Percentiles rank a stretch among this genome's conserved stretches.
phyloP scores from a whole-genome alignment of 2,888 invertebrate species.

The Drosophila pseudotakahashii region DNA sequence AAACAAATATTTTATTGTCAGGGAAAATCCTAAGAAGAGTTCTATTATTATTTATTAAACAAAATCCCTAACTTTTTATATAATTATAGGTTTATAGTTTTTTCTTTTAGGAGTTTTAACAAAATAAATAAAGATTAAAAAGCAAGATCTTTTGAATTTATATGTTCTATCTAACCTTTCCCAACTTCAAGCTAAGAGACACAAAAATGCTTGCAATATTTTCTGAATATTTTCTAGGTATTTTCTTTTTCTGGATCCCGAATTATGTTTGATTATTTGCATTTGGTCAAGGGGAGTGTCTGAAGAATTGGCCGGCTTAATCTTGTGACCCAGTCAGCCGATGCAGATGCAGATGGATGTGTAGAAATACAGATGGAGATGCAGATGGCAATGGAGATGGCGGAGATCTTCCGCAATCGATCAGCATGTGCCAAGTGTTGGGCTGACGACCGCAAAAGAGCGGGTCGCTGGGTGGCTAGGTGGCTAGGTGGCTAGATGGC shows the following conservation, averaged over 20 bases:
- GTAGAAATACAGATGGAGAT: constrained; percentile 33
- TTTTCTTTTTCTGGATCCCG: neutral
- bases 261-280: constrained; percentile 60
- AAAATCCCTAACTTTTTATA: too few relatives aligned
- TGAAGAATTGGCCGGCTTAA: constrained; percentile 27
- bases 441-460: constrained; percentile 31
- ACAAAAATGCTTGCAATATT: too few relatives aligned
- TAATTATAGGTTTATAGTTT: too few relatives aligned
- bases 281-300: constrained; percentile 57
- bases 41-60: too few relatives aligned
- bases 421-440: constrained; percentile 49
- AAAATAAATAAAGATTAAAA: too few relatives aligned
- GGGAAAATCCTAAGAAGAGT: too few relatives aligned
- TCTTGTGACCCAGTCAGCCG: constrained; percentile 45
- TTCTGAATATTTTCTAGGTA: neutral
- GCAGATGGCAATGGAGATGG: constrained; percentile 10
- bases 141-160: too few relatives aligned
- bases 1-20: too few relatives aligned
- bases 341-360: constrained; percentile 41
- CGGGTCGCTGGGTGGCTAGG: constrained; percentile 3
- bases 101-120: too few relatives aligned
- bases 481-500: too few relatives aligned
- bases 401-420: constrained; percentile 43
- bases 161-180: too few relatives aligned
- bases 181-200: too few relatives aligned